These are phyloP conservation scores for Psilopogon haemacephalus DNA, from an alignment of 2,113 vertebrate species.

Conservation along the genomic window DNA sequence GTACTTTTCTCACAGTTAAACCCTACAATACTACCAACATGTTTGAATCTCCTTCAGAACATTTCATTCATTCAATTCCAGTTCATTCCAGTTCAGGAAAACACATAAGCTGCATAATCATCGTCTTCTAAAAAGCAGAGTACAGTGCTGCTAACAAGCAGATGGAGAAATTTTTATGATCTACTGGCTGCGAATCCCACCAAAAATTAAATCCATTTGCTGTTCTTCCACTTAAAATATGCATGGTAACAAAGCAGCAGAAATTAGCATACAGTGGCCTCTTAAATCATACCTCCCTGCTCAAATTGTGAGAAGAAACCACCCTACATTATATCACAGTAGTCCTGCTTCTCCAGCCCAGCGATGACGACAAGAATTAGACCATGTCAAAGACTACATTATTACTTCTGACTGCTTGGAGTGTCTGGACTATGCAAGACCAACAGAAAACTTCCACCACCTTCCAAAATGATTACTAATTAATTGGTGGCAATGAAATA, in stretches of 20 bases:
- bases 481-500: neutral
- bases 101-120: neutral
- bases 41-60: neutral
- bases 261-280: conserved; percentile 14
- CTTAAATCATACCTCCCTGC: neutral
- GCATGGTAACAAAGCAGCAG: conserved; percentile 23
- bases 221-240: conserved; percentile 9
- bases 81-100: neutral
- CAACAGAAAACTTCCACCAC: neutral
- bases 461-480: neutral
- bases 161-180: neutral
- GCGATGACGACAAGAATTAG: neutral
- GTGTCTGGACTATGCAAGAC: neutral
- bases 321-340: neutral
- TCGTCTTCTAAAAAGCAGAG: neutral
- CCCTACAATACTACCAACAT: neutral
- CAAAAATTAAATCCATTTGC: conserved; percentile 38
- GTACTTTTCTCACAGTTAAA: neutral
- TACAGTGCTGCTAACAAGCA: neutral
- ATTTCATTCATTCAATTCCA: neutral
- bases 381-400: neutral
- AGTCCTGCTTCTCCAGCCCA: neutral
- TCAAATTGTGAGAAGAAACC: neutral
- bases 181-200: neutral
- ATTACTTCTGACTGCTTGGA: conserved; percentile 3